Evolutionary conservation across 1,140 invertebrate genomes (phyloP).

Genomic region (Drosophila repletoides): DNA sequence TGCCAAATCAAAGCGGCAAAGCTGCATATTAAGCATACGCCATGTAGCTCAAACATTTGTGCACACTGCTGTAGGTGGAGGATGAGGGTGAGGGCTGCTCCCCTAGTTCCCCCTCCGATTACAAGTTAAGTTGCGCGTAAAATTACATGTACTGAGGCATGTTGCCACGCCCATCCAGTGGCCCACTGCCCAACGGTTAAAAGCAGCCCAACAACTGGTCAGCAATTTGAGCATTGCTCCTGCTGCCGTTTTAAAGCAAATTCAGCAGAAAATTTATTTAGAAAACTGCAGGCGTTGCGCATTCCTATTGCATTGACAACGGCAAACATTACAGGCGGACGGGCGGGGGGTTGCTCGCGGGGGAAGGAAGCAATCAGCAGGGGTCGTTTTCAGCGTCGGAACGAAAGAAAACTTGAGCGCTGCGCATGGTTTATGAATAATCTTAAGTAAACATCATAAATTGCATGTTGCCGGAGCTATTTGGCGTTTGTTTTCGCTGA

Average conservation of each 20-base stretch:
- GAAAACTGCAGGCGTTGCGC: constrained; percentile 71
- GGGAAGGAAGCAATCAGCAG: constrained; percentile 18
- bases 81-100: background rate
- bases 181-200: background rate
- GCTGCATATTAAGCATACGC: constrained; percentile 68
- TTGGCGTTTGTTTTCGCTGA: constrained; percentile 57
- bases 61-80: constrained; percentile 9
- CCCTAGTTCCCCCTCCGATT: constrained; percentile 24
- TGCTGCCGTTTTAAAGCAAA: constrained; percentile 61
- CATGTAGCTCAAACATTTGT: constrained; percentile 70
- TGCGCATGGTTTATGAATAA: constrained; percentile 60
- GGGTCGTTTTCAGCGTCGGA: background rate
- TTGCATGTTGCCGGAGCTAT: constrained; percentile 61
- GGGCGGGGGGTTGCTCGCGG: background rate
- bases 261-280: constrained; percentile 76
- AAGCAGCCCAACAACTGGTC: constrained; percentile 52
- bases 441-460: constrained; percentile 79
- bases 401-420: background rate
- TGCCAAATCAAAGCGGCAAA: constrained; percentile 63
- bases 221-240: constrained; percentile 62
- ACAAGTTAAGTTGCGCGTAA: constrained; percentile 80
- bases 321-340: constrained; percentile 16
- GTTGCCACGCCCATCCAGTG: constrained; percentile 42
- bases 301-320: constrained; percentile 70
- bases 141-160: constrained; percentile 77